phyloP scores from a whole-genome alignment of 1,140 invertebrate species.

The Drosophila paulistorum region DNA sequence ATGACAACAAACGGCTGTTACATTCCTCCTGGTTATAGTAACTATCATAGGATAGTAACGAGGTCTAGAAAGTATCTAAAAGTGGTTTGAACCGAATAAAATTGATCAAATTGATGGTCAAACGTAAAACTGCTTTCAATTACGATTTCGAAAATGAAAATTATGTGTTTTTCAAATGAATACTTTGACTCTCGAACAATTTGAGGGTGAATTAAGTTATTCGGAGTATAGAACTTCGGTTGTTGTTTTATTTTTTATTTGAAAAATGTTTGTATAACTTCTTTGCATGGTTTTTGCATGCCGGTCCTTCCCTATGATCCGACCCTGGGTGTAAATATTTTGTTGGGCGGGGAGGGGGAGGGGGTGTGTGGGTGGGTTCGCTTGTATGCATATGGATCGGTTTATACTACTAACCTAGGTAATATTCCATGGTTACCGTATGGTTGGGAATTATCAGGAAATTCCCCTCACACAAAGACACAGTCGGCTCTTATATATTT shows the following conservation, averaged over 20 bases:
- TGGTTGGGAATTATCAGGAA: constrained; percentile 74
- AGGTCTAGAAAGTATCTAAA: no score
- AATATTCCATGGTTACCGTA: constrained; percentile 80
- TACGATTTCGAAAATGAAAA: no score
- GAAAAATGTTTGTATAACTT: not conserved
- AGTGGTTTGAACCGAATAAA: no score
- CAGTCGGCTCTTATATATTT: constrained; percentile 60
- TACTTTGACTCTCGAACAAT: no score
- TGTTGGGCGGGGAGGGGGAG: not conserved
- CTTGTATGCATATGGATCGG: constrained; percentile 31
- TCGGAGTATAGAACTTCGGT: no score
- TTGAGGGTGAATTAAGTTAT: no score
- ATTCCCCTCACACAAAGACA: constrained; percentile 66
- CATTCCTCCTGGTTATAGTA: no score
- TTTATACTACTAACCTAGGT: constrained; percentile 76
- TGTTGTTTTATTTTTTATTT: no score
- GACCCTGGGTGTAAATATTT: constrained; percentile 1
- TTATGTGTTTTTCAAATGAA: no score
- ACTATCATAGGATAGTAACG: no score
- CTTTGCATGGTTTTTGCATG: not conserved
- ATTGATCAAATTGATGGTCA: no score
- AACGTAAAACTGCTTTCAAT: no score
- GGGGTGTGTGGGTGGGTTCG: not conserved
- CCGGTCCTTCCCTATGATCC: not conserved
- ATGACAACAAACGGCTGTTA: not conserved